Base-by-base conservation (phyloP, 2,113 vertebrate genomes). In the Cromileptes altivelis region DNA sequence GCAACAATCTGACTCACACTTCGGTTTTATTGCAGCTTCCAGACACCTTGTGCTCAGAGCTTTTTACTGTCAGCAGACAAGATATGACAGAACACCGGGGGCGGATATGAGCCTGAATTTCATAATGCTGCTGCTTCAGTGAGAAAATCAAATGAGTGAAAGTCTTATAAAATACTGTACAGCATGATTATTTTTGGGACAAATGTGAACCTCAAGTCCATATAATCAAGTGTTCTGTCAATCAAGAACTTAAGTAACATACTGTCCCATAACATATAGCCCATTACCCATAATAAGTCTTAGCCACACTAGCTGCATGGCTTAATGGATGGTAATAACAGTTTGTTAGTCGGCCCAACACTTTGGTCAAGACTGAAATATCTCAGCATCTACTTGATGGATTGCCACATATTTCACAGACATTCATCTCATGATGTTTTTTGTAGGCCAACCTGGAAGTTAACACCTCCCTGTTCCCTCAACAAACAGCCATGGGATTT, bases 1-100 rank as follows among this genome's bases (percentile, higher is more conserved):
- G 88, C 85, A 55, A 4, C 80, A 52, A 75, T 49, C 65, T 87
- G 91, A 90, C 81, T 91, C 88, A 92, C 70, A 2, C 60, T 73
- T 57, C n/a, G 3, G 42, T 75, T 92, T 91, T 83, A 88, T 56
- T 78, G 21, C 84, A 56, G 53, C 75, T 88, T 88, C 82, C 87
- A 91, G 78, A 89, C 88, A 86, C 81, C 76, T 78, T 80, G 23
- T 72, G 70, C 77, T 82, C 58, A 1, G 5, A 71, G 58, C 33
- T 13, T 76, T 88, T 91, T 85, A 87, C 80, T 12, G 78, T 86
- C 53, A 85, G 60, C 30, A 52, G 27, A 52, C 56, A 58, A 83
- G 71, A 63, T 27, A 55, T 60, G 47, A 55, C 33, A 25, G 70
- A 78, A 79, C 9, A 25, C 56, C 19, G 6, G 79, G 47, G 21